These are phyloP conservation scores for Hippocampus comes DNA, from an alignment of 2,113 vertebrate genomes.

Conservation along the genomic window DNA sequence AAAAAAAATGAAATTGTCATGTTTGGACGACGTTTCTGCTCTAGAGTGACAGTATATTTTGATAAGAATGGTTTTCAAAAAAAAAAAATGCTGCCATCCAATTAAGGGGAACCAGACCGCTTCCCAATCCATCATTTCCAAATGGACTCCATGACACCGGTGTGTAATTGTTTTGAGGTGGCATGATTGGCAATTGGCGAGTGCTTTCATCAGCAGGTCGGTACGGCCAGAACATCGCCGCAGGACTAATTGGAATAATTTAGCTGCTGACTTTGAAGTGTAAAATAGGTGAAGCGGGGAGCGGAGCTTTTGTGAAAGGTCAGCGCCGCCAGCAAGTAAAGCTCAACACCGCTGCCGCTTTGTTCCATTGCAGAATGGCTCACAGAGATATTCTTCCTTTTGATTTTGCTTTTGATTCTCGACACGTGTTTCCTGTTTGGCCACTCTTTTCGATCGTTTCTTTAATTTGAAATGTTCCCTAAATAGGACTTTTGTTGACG, in stretches of 20 bases:
- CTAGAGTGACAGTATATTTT: background rate
- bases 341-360: constrained; percentile 21
- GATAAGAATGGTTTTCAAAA: background rate
- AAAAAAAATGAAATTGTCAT: no score
- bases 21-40: background rate
- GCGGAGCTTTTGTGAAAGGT: constrained; percentile 51
- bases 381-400: constrained; percentile 31
- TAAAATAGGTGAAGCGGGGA: constrained; percentile 37
- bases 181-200: constrained; percentile 31
- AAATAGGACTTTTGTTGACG: background rate
- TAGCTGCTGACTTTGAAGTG: constrained; percentile 65
- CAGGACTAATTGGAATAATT: constrained; percentile 67
- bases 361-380: constrained; percentile 27
- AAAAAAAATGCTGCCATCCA: background rate
- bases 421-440: background rate
- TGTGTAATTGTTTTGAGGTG: constrained; percentile 20
- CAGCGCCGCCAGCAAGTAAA: constrained; percentile 27
- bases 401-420: constrained; percentile 29
- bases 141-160: constrained; percentile 22
- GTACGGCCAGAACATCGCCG: constrained; percentile 35
- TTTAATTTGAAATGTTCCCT: background rate
- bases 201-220: constrained; percentile 64
- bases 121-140: constrained; percentile 28
- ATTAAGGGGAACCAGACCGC: constrained; percentile 9
- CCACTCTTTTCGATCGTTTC: background rate